These are phyloP conservation scores for Campylorhamphus procurvoides DNA, from an alignment of 2,113 vertebrate species.

Conservation along the genomic window DNA sequence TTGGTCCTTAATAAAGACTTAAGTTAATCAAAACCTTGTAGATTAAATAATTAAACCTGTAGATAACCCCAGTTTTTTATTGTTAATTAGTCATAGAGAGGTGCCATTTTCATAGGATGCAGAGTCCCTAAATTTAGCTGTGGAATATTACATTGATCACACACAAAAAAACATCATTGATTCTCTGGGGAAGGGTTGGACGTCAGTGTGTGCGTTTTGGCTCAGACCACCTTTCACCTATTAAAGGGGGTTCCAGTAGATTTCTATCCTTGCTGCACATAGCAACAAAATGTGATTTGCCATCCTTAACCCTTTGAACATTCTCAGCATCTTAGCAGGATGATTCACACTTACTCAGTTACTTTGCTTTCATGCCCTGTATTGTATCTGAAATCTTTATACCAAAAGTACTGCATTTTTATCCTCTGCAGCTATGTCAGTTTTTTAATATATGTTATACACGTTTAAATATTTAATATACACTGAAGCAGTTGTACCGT, in stretches of 20 bases:
- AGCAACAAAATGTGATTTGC: slow-evolving; percentile 73
- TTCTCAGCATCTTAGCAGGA: background rate
- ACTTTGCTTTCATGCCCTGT: background rate
- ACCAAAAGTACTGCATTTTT: slow-evolving; percentile 3
- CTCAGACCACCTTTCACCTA: slow-evolving; percentile 75
- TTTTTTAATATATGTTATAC: background rate
- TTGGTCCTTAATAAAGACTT: slow-evolving; percentile 63
- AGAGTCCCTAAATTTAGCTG: slow-evolving; percentile 80
- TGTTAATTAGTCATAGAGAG: slow-evolving; percentile 80
- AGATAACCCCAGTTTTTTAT: slow-evolving; percentile 70
- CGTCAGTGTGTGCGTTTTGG: slow-evolving; percentile 69
- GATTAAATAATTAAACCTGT: slow-evolving; percentile 79
- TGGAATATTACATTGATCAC: slow-evolving; percentile 80
- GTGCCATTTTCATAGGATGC: slow-evolving; percentile 77
- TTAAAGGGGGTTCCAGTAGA: slow-evolving; percentile 67
- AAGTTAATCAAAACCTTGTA: slow-evolving; percentile 77
- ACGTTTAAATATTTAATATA: slow-evolving; percentile 24
- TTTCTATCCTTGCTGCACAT: slow-evolving; percentile 66
- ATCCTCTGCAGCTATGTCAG: background rate
- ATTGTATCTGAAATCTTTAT: background rate
- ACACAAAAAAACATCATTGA: slow-evolving; percentile 70
- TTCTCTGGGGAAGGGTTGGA: slow-evolving; percentile 74
- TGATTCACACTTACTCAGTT: slow-evolving; percentile 12
- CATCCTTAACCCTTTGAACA: slow-evolving; percentile 73
- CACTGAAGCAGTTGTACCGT: background rate